A percentile compares a stretch with the other conserved stretches of the same genome.
Conservation (phyloP, 2,888 invertebrate species). For the Cephus pygmeus region DNA sequence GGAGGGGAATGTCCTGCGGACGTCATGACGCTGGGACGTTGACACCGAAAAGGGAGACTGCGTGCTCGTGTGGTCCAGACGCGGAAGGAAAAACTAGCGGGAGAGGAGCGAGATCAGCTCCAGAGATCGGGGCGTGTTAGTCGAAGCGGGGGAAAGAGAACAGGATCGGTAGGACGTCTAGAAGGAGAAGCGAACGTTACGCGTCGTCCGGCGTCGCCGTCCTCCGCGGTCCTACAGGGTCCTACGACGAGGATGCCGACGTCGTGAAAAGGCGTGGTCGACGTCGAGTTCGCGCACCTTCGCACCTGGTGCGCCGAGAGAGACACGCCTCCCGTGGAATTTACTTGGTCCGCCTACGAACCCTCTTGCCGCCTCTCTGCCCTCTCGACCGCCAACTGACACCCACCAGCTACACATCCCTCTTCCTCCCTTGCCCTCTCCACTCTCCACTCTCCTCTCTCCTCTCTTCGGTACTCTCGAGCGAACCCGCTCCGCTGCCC, state of each 20-base stretch:
- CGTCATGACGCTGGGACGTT: slow-evolving; percentile 48
- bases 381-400: slow-evolving; percentile 8
- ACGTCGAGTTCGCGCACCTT: slow-evolving; percentile 61
- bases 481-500: slow-evolving; percentile 19
- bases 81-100: neutral
- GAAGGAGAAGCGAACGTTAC: neutral
- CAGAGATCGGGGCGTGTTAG: slow-evolving; percentile 6
- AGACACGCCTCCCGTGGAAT: slow-evolving; percentile 63
- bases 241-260: slow-evolving; percentile 28
- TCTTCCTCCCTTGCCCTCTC: slow-evolving; percentile 20
- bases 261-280: slow-evolving; percentile 59
- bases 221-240: slow-evolving; percentile 34
- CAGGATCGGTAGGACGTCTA: neutral
- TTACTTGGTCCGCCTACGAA: slow-evolving; percentile 57
- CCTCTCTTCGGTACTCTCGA: slow-evolving; percentile 11
- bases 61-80: slow-evolving; percentile 6
- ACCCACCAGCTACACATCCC: neutral
- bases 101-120: slow-evolving; percentile 21
- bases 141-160: slow-evolving; percentile 13
- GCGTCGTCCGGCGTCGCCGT: slow-evolving; percentile 14
- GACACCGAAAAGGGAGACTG: slow-evolving; percentile 48
- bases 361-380: slow-evolving; percentile 27
- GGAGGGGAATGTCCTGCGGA: neutral
- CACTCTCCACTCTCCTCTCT: slow-evolving; percentile 29
- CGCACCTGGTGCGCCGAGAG: slow-evolving; percentile 62